Base-by-base conservation (phyloP, 2,797 vertebrate genomes). In the Sebastolobus altivelis region DNA sequence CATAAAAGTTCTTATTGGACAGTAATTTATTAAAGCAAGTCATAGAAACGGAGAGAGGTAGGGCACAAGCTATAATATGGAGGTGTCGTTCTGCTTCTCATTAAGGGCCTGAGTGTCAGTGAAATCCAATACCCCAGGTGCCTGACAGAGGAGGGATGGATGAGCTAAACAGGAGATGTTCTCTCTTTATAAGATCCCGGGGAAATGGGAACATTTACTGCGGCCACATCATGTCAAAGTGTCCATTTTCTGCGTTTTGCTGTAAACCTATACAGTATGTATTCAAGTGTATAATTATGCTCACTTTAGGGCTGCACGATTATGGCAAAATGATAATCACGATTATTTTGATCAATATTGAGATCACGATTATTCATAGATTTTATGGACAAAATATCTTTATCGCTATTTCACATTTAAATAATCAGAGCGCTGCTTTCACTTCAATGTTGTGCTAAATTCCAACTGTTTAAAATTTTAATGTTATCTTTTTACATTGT, bases 1-100 rank as follows among this genome's bases (percentile, higher is more conserved):
- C 97, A 97, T 98, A 97, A 97, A 98, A 97, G 93, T 95, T 97
- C 97, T 97, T 97, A 97, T 97, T 97, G 96, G 94, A 96, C 92
- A 89, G 95, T 96, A 96, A 96, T 96, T 95, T 96, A 96, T 95
- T 97, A 96, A 96, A 96, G 94, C 95, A 95, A 94, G 95, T 95
- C 94, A 95, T 91, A 93, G 91, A 93, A 93, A 91, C 91, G 87
- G 88, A 89, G 86, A 88, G 90, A 88, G 88, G 88, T 86, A 90
- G 90, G 91, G 90, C 88, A 91, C 88, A 43, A 80, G 88, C 87
- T 83, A 88, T 90, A 88, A 92, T 89, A 73, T 70, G 85, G 91
- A 85, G 87, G 88, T 90, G 92, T 90, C 83, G 46, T 83, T 89
- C 91, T 89, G 87, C 87, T 91, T 93, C 91, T 92, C 90, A 91